Percentiles rank a stretch among this genome's conserved stretches.
Conservation (phyloP, 2,888 invertebrate species). For the Thecophora atra region DNA sequence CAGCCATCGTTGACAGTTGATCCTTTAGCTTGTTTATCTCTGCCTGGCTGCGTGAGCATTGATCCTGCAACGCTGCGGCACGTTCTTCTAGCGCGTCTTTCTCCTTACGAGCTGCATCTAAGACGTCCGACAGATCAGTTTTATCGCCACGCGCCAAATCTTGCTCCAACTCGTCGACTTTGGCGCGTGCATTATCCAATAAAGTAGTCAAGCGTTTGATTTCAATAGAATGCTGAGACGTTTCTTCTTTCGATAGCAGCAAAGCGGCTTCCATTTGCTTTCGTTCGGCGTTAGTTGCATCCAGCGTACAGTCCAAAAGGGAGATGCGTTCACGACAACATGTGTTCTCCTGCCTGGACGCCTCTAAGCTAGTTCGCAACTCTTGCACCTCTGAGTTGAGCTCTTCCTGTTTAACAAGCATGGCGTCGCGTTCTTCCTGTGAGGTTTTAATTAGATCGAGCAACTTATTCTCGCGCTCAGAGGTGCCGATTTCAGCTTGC, state of each 20-base stretch:
- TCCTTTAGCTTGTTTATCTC: conserved; percentile 75
- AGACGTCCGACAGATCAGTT: conserved; percentile 76
- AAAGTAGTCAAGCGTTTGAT: conserved; percentile 79
- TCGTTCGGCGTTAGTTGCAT: conserved; percentile 79
- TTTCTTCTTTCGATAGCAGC: conserved; percentile 76
- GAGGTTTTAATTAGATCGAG: conserved; percentile 84
- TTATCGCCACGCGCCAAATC: conserved; percentile 75
- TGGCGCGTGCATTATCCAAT: conserved; percentile 85
- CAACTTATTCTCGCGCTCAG: conserved; percentile 82
- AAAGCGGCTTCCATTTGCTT: conserved; percentile 79
- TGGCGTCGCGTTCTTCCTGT: conserved; percentile 80
- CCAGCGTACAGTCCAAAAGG: conserved; percentile 77
- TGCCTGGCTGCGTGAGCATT: conserved; percentile 74
- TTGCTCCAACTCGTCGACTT: conserved; percentile 78
- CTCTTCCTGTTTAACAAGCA: conserved; percentile 82
- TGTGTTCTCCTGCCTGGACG: conserved; percentile 73
- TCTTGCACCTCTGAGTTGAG: conserved; percentile 76
- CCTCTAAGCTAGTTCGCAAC: conserved; percentile 71
- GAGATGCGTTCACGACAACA: conserved; percentile 76
- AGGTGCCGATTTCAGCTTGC: conserved; percentile 74
- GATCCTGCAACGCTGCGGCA: conserved; percentile 75
- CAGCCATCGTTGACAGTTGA: conserved; percentile 74
- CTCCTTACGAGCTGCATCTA: conserved; percentile 76
- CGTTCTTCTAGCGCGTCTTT: conserved; percentile 78
- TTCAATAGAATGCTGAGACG: conserved; percentile 81